A percentile compares a stretch with the other conserved stretches of the same genome.
Conservation (phyloP, 2,888 invertebrate species). For the Parnassius orleans region DNA sequence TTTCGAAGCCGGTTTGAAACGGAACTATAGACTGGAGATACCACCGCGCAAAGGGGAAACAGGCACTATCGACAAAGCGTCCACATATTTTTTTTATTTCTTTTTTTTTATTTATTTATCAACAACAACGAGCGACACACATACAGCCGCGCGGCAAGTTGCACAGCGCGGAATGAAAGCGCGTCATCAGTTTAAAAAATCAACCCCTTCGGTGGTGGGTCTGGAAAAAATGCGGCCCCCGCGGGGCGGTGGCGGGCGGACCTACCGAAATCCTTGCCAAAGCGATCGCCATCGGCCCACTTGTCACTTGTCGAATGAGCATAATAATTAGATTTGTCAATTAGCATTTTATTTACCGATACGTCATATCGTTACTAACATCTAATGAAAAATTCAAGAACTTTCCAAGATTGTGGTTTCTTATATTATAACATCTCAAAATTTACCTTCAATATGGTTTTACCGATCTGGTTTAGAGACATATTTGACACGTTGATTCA, state of each 20-base stretch:
- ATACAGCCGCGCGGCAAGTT: constrained; percentile 79
- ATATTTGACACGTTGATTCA: too few species aligned
- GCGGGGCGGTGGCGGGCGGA: constrained; percentile 65
- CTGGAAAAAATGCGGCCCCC: constrained; percentile 74
- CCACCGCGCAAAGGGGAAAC: constrained; percentile 64
- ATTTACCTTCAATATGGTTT: too few species aligned
- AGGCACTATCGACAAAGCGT: constrained; percentile 75
- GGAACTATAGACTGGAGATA: constrained; percentile 60
- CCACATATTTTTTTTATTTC: constrained; percentile 52
- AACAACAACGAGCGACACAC: constrained; percentile 67
- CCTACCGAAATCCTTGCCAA: constrained; percentile 78
- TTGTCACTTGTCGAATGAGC: constrained; percentile 80
- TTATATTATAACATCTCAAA: too few species aligned
- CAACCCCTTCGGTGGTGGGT: constrained; percentile 77
- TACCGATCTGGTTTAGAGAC: too few species aligned
- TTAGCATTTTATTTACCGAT: constrained; percentile 56
- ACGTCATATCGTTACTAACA: constrained; percentile 28
- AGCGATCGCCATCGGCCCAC: constrained; percentile 75
- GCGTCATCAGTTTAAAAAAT: constrained; percentile 83
- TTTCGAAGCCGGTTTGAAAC: constrained; percentile 38
- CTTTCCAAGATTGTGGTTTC: not conserved
- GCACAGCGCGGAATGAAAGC: constrained; percentile 81
- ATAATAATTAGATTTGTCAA: constrained; percentile 77
- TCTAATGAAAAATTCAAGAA: not conserved
- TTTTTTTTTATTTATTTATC: constrained; percentile 73